Evolutionary conservation across 2,113 vertebrate species (phyloP), one percentile per base, ranked within the genome.

Genomic region (Tachycineta bicolor): DNA sequence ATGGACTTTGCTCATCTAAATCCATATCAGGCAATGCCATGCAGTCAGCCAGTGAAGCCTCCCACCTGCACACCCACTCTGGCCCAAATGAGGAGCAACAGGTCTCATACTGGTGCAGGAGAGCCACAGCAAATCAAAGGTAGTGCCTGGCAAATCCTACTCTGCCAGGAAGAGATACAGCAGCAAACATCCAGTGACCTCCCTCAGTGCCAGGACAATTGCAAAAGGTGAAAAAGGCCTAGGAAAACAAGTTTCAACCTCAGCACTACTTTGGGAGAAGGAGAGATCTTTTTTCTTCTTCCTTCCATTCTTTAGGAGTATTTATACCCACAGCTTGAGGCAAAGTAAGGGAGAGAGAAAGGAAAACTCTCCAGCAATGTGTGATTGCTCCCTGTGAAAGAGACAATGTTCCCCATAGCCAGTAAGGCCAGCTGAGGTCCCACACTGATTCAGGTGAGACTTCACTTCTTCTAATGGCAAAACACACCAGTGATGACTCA

Each of bases 71-170:
- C 39, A n/a, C 10, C 9, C 16, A 19, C 6, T 67, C 26, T 81
- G 60, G 37, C 18, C 29, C 60, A 78, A 62, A 63, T 10, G 10
- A 28, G 23, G 15, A 83, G 11, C 20, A 69, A 18, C 0, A 0
- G 43, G 7, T 26, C 12, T 50, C 7, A 4, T 6, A 33, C 0
- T 4, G 1, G 8, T 69, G 34, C 33, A 76, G 44, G 26, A 87
- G 16, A 87, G 24, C 15, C 33, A 49, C 59, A 68, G 34, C 0
- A 0, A 53, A 33, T 50, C 0, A 0, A 77, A 90, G 69, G 16
- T 14, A 56, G 2, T 0, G 0, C 24, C 17, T 44, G 33, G 53
- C 24, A 92, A 83, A 50, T 33, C 15, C 47, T 1, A 0, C 39
- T 5, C 12, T 8, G 3, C 20, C 2, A 3, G 43, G 20, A 11